Base-by-base conservation (phyloP, 2,797 vertebrate species). In the Diplodus sargus region DNA sequence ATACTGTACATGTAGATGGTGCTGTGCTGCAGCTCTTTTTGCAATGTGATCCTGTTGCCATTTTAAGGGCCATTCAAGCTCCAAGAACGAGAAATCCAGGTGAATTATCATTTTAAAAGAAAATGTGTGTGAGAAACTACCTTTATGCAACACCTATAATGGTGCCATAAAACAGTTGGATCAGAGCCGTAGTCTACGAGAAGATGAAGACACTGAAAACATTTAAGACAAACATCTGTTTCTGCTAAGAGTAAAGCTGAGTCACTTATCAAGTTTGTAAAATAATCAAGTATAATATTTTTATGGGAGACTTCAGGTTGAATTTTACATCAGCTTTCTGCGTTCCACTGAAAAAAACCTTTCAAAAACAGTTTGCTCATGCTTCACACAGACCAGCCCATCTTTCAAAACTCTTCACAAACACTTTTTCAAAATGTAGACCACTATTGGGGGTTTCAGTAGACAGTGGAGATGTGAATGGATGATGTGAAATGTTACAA, bases 51-150 rank as follows among this genome's bases (percentile, higher is more conserved):
- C 69, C 75, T 77, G 83, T 76, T 53, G 25, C 77, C 73, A 70
- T 81, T 81, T 60, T 79, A 60, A 86, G 81, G 78, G 53, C 63
- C 17, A 72, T 53, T 64, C 49, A 47, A 69, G 72, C 39, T 79
- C 11, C 23, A 54, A 59, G 77, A 79, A 93, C 12, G 82, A 89
- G 70, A 88, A 90, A 87, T 84, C 85, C 89, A 92, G 90, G 89
- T 86, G 84, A 89, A 73, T 69, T 57, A 78, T 81, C n/a, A 3
- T 34, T 74, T 67, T 23, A 64, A 54, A 42, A 67, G 54, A 43
- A 71, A 74, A 59, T 6, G 45, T 12, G 59, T 23, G 74, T 54
- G 28, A 59, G 63, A 45, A 60, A 48, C 39, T 71, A 85, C 58
- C 64, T 82, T 89, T 86, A 74, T 48, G 42, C 62, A 82, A 79